These are phyloP conservation scores for Coturnix japonica DNA, from an alignment of 2,113 vertebrate species.

Conservation along the genomic window DNA sequence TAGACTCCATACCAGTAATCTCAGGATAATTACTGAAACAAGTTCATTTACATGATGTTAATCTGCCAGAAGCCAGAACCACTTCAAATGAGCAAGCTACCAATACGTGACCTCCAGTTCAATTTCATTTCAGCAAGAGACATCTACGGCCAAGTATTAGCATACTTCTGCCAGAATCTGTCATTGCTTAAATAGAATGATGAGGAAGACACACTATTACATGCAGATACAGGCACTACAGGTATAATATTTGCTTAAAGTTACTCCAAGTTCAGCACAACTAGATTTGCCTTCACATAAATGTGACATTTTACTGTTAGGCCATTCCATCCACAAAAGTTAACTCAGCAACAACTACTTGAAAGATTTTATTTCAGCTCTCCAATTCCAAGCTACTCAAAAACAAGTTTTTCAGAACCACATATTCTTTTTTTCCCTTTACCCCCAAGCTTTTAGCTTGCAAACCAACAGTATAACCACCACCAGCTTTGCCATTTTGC, in stretches of 20 bases:
- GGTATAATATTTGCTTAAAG: not conserved
- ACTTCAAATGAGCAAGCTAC: slow-evolving; percentile 23
- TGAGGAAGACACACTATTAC: not conserved
- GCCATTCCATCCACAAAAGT: not conserved
- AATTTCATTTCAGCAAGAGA: not conserved
- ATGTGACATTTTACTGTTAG: not conserved
- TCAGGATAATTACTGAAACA: not conserved
- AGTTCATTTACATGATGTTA: slow-evolving; percentile 23
- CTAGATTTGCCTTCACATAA: not conserved
- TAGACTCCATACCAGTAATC: not conserved
- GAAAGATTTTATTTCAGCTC: not conserved
- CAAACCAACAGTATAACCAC: not conserved
- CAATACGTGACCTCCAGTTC: slow-evolving; percentile 1
- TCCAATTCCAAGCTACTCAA: not conserved
- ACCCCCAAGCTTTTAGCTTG: not conserved
- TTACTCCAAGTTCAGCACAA: not conserved
- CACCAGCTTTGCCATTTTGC: not conserved
- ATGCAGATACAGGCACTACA: not conserved
- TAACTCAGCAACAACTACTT: not conserved
- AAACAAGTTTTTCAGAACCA: not conserved
- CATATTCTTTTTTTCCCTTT: not conserved
- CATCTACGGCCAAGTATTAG: not conserved
- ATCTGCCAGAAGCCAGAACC: not conserved
- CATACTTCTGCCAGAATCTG: not conserved
- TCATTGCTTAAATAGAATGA: not conserved